phyloP scores from a whole-genome alignment of 2,113 vertebrate genomes.

The Aldabrachelys gigantea region DNA sequence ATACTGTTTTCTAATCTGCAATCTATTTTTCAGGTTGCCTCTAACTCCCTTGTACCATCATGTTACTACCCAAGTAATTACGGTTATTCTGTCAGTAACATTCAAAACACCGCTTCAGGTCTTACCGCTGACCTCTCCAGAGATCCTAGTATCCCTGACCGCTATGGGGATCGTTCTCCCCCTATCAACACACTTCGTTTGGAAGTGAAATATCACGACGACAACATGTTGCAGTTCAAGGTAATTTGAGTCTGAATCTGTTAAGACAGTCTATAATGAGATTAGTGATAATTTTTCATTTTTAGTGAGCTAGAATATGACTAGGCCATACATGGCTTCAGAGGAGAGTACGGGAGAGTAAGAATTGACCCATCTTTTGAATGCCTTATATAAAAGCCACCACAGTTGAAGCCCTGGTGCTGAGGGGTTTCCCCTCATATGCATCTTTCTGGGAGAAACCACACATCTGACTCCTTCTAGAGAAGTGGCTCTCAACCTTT shows the following conservation, averaged over 20 bases:
- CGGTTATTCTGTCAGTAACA: constrained; percentile 69
- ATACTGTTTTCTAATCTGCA: background rate
- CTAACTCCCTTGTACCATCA: constrained; percentile 54
- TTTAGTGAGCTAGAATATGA: background rate
- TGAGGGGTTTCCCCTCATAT: too few species aligned
- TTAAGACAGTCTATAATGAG: background rate
- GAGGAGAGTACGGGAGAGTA: background rate
- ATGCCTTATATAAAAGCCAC: background rate
- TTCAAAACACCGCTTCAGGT: background rate
- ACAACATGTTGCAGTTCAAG: constrained; percentile 88
- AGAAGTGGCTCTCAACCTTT: too few species aligned
- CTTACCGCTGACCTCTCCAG: constrained; percentile 73
- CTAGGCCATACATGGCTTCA: background rate
- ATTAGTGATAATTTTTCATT: background rate
- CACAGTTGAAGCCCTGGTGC: background rate
- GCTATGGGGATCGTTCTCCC: constrained; percentile 61
- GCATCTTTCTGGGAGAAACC: background rate
- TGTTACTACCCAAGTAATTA: constrained; percentile 80
- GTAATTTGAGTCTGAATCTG: constrained; percentile 57
- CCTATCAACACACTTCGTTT: constrained; percentile 79
- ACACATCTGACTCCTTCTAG: background rate
- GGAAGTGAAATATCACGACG: constrained; percentile 78
- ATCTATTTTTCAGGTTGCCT: constrained; percentile 64
- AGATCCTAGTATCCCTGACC: constrained; percentile 55
- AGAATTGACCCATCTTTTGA: background rate